These are phyloP conservation scores for Fopius arisanus DNA, from an alignment of 1,140 invertebrate species.

Conservation along the genomic window DNA sequence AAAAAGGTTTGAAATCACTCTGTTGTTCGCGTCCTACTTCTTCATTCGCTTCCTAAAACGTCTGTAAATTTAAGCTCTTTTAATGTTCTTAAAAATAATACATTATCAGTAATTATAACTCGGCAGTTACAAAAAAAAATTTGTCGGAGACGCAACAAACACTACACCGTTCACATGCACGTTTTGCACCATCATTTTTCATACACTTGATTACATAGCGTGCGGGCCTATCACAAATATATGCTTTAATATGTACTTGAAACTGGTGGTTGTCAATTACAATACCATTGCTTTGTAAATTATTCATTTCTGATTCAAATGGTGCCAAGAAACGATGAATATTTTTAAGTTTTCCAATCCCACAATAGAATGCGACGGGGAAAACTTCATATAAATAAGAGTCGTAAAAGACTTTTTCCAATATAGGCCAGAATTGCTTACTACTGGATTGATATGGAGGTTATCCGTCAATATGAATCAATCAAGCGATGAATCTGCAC, in stretches of 20 bases:
- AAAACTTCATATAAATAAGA: slow-evolving; percentile 26
- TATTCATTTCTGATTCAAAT: slow-evolving; percentile 24
- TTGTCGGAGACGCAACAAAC: too few relatives aligned
- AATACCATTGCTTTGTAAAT: slow-evolving; percentile 15
- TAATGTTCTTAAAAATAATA: too few relatives aligned
- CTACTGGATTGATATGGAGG: slow-evolving; percentile 19
- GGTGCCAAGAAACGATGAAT: slow-evolving; percentile 10
- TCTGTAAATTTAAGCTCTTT: too few relatives aligned
- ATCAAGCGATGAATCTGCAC: background rate
- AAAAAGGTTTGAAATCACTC: too few relatives aligned
- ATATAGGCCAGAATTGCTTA: slow-evolving; percentile 28
- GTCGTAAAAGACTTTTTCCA: slow-evolving; percentile 15
- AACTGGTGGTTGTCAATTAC: slow-evolving; percentile 3
- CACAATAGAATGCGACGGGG: slow-evolving; percentile 18
- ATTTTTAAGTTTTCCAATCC: slow-evolving; percentile 18
- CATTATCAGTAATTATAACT: too few relatives aligned
- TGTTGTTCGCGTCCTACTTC: too few relatives aligned
- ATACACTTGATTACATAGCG: slow-evolving; percentile 18
- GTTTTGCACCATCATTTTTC: slow-evolving; percentile 3
- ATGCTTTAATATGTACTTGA: slow-evolving; percentile 15
- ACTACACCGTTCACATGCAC: slow-evolving; percentile 22
- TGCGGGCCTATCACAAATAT: slow-evolving; percentile 29
- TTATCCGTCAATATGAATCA: slow-evolving; percentile 25
- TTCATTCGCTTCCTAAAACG: too few relatives aligned
- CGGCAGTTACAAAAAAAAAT: too few relatives aligned